A percentile compares a stretch with the other conserved stretches of the same genome.
These are phyloP conservation scores for Drosophila ambigua DNA, from an alignment of 1,140 invertebrate species.

Conservation along the genomic window DNA sequence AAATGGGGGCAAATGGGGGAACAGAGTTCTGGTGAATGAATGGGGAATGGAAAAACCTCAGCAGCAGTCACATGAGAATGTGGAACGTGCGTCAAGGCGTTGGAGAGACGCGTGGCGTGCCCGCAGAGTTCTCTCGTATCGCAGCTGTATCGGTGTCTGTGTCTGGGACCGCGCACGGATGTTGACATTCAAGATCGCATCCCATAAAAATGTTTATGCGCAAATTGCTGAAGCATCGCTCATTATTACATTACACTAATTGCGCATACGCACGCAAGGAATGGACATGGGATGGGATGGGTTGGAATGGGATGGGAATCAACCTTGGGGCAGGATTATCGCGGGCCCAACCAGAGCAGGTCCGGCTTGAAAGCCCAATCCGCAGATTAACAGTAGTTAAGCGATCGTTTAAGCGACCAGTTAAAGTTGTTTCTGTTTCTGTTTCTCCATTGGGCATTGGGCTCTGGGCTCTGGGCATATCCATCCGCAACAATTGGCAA, in stretches of 20 bases:
- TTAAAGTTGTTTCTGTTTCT: slow-evolving; percentile 44
- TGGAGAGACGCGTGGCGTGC: slow-evolving; percentile 1
- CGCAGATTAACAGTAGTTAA: slow-evolving; percentile 79
- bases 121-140: too few relatives aligned
- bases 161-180: slow-evolving; percentile 1
- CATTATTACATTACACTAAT: slow-evolving; percentile 77
- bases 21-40: too few relatives aligned
- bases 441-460: neutral
- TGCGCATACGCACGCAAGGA: slow-evolving; percentile 77
- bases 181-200: slow-evolving; percentile 62
- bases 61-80: too few relatives aligned
- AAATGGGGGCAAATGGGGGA: too few relatives aligned
- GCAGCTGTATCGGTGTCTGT: too few relatives aligned
- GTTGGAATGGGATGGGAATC: slow-evolving; percentile 50
- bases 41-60: too few relatives aligned
- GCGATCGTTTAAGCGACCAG: slow-evolving; percentile 73
- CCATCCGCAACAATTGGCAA: slow-evolving; percentile 54
- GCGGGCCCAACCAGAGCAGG: slow-evolving; percentile 3
- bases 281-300: slow-evolving; percentile 42
- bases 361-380: slow-evolving; percentile 45
- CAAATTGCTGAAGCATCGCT: slow-evolving; percentile 64
- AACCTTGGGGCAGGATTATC: slow-evolving; percentile 42
- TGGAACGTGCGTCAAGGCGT: too few relatives aligned
- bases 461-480: slow-evolving; percentile 4
- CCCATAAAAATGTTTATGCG: slow-evolving; percentile 45